Conservation (phyloP, 2,113 vertebrate species). For the Hydropotes inermis region DNA sequence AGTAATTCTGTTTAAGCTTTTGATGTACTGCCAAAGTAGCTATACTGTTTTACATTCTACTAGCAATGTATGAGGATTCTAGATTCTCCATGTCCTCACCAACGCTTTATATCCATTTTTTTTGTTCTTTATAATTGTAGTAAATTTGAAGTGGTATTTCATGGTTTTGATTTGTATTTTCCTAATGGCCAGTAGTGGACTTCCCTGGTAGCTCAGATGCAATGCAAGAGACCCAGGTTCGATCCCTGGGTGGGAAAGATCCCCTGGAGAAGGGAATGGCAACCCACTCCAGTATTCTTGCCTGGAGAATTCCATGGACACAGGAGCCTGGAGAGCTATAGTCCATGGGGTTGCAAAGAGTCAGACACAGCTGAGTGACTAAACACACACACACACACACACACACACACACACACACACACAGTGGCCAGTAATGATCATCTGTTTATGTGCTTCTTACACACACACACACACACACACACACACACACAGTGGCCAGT, state of each 20-base stretch:
- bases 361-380: background rate
- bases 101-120: background rate
- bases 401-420: too few relatives aligned
- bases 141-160: background rate
- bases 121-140: background rate
- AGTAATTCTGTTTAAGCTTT: background rate
- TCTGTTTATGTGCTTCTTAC: too few relatives aligned
- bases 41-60: background rate
- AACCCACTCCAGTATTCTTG: background rate
- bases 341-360: background rate
- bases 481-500: background rate
- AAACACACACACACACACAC: background rate
- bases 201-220: background rate
- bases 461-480: too few relatives aligned
- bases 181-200: background rate
- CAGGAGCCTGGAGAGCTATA: background rate
- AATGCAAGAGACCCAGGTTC: background rate
- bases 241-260: background rate
- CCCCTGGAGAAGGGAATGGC: background rate
- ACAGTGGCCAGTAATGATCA: too few relatives aligned
- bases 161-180: constrained; percentile 19
- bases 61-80: background rate
- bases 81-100: background rate
- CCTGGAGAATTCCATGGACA: background rate
- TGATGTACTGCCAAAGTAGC: background rate